Evolutionary conservation across 2,888 invertebrate genomes (phyloP), one percentile per base, ranked within the genome.

Genomic region (Drosophila mercatorum): DNA sequence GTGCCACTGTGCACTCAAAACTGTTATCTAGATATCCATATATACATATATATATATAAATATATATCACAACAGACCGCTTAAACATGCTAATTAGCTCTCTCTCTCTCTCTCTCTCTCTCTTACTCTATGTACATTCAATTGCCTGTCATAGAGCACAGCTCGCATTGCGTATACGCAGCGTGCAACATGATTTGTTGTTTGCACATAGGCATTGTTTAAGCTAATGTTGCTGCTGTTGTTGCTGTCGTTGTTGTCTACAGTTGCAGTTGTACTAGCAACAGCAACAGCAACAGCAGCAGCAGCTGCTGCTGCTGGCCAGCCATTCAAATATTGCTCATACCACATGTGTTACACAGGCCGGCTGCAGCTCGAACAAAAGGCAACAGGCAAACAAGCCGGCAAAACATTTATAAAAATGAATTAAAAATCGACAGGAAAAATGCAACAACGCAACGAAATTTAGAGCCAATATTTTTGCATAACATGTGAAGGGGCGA

Each of bases 371-470:
- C 12, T 12, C 41, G 49, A 52, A 46, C 57, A 73, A 60, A 59
- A 58, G 46, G 14, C 10, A 46, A 41, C 26, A 10, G 44, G 17
- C 60, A 26, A 47, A 58, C 28, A 85, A 64, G 65, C 78, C 83
- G 81, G 73, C 80, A 80, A 83, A 86, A 83, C 88, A 83, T 83
- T 83, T 88, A 88, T 69, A 88, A 82, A 88, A 83, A 82, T 82
- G 83, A 72, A 85, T 88, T 83, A 72, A 67, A 83, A 88, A 83
- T 85, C 82, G 82, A 87, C 82, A 83, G 76, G 66, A 17, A 60
- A 77, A 79, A 87, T 78, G 81, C 82, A 82, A 81, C 71, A 62
- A 34, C 59, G 64, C 70, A 65, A 56, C 46, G 14, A 46, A 46
- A 26, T 26, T 46, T 46, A 46, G 46, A 46, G 46, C 7, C 46